phyloP scores from a whole-genome alignment of 2,888 invertebrate genomes.

The Agrilus cyanescens region DNA sequence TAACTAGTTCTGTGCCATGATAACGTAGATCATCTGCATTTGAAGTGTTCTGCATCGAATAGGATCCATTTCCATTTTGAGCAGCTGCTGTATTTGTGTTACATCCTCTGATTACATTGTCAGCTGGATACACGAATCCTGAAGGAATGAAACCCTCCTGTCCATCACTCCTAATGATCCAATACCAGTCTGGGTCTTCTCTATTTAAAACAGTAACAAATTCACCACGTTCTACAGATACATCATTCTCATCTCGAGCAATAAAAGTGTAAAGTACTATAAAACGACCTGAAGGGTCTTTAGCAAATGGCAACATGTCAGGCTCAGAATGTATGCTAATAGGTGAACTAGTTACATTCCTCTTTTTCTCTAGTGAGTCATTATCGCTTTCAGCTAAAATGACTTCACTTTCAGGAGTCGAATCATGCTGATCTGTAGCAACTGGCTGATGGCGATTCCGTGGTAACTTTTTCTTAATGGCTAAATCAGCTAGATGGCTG shows the following conservation, averaged over 20 bases:
- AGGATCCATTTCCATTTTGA: conserved; percentile 25
- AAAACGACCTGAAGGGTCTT: conserved; percentile 82
- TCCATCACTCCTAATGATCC: conserved; percentile 86
- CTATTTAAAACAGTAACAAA: conserved; percentile 91
- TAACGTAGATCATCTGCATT: conserved; percentile 56
- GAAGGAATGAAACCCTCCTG: conserved; percentile 94
- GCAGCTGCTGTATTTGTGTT: conserved; percentile 35
- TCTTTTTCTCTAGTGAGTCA: conserved; percentile 47
- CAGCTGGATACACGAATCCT: conserved; percentile 86
- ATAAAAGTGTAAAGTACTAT: conserved; percentile 89
- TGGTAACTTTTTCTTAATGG: conserved; percentile 78
- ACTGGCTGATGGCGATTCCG: conserved; percentile 47
- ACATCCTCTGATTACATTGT: conserved; percentile 57
- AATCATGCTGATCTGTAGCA: conserved; percentile 43
- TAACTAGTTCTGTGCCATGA: conserved; percentile 84
- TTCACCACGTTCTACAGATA: conserved; percentile 86
- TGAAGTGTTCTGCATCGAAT: conserved; percentile 25
- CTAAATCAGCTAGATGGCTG: conserved; percentile 66
- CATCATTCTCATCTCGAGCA: conserved; percentile 87
- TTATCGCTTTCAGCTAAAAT: conserved; percentile 38
- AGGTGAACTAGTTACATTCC: conserved; percentile 37
- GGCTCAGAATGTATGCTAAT: conserved; percentile 41
- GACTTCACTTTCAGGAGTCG: conserved; percentile 44
- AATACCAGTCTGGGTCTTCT: conserved; percentile 94
- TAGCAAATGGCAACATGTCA: conserved; percentile 56